These are phyloP conservation scores for Pardalotus punctatus DNA, from an alignment of 2,113 vertebrate species.

Conservation along the genomic window DNA sequence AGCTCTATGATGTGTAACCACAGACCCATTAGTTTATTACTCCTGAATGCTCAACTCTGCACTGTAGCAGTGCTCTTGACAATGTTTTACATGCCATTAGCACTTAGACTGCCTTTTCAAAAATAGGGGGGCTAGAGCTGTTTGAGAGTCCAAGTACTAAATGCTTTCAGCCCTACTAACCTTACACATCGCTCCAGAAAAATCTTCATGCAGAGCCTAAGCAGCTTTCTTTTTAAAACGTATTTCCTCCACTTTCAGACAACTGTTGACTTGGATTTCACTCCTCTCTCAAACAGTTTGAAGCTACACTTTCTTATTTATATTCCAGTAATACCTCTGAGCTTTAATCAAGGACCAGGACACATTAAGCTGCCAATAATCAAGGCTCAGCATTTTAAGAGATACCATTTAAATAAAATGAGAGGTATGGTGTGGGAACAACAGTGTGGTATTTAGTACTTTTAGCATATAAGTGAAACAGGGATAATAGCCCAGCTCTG, in stretches of 20 bases:
- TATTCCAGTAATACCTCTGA: background rate
- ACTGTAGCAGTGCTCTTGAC: background rate
- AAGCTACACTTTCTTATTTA: background rate
- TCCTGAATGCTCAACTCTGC: background rate
- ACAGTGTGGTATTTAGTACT: background rate
- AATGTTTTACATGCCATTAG: background rate
- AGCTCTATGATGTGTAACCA: background rate
- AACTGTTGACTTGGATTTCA: background rate
- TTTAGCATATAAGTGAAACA: background rate
- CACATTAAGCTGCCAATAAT: background rate
- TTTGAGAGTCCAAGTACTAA: background rate
- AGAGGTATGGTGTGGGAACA: constrained; percentile 19
- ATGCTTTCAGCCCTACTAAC: background rate
- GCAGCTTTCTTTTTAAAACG: background rate
- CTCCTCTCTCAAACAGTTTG: background rate
- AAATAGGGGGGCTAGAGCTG: background rate
- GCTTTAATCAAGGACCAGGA: background rate
- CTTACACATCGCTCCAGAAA: background rate
- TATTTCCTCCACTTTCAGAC: background rate
- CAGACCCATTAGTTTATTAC: background rate
- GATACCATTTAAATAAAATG: constrained; percentile 13
- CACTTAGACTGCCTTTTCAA: background rate
- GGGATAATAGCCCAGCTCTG: constrained; percentile 22
- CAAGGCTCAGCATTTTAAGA: constrained; percentile 14
- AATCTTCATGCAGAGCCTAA: background rate